Evolutionary conservation across 2,888 invertebrate species (phyloP), one percentile per base, ranked within the genome.

Genomic region (Gandaritis pyraliata): DNA sequence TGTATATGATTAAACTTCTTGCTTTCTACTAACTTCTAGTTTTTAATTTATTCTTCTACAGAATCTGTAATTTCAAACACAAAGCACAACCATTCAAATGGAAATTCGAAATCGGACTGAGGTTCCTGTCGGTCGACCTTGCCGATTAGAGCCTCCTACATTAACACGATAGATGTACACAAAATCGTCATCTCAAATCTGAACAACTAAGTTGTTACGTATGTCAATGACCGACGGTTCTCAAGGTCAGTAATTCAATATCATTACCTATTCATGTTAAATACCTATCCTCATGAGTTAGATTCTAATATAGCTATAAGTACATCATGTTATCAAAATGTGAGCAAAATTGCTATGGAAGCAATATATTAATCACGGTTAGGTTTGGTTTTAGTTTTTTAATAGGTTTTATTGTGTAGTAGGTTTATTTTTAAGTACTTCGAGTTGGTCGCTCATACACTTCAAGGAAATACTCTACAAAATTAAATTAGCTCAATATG

Each of bases 101-200:
- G 13, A 63, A 64, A 74, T 78, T 71, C 68, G 70, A 68, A 77
- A 73, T 75, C 69, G 71, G 63, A 80, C 77, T 62, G 70, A 69
- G 66, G 47, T 61, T 64, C 50, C 58, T 10, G 43, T 3, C 16
- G 3, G 2, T 68, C 71, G 84, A 82, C 90, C 90, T 90, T 90
- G 87, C 67, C 61, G 70, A 82, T 83, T 77, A 76, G 76, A 79
- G 71, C 83, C 87, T 78, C 87, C 89, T 86, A 90, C 90, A 85
- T 2, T 84, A 83, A 81, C 75, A 76, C 72, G 68, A 72, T 47
- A 41, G 29, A 11, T 33, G 33, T 77, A 80, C 83, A 85, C 73
- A 82, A 39, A 53, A 45, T 55, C 57, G 48, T 62, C 64, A 62
- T 63, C 61, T 70, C 74, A 72, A 83, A 78, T 81, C 75, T 66